Conservation (phyloP, 2,888 invertebrate genomes). For the Melieria omissa region DNA sequence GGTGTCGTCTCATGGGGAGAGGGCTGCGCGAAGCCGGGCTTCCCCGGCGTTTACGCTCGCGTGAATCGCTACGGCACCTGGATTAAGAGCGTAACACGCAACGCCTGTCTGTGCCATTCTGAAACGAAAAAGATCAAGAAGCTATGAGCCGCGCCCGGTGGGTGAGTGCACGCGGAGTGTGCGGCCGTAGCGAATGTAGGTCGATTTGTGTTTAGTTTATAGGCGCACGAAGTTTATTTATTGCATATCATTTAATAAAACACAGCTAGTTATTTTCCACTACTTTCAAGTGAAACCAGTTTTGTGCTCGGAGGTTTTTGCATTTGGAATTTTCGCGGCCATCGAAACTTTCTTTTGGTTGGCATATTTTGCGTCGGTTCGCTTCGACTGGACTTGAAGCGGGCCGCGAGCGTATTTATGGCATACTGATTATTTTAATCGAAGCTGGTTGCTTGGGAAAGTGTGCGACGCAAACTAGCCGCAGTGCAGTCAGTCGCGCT, state of each 20-base stretch:
- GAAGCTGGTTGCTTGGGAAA: constrained; percentile 31
- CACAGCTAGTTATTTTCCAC: not conserved
- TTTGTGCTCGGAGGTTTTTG: not conserved
- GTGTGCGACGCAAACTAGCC: constrained; percentile 3
- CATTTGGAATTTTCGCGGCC: not conserved
- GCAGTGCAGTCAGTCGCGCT: constrained; percentile 15
- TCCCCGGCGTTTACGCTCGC: constrained; percentile 84
- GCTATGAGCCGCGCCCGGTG: constrained; percentile 12
- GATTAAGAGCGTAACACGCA: constrained; percentile 75
- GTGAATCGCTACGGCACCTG: constrained; percentile 80
- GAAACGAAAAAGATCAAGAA: constrained; percentile 64
- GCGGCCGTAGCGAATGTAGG: not conserved
- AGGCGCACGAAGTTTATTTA: constrained; percentile 32
- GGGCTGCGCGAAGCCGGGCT: constrained; percentile 70
- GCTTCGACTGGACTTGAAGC: constrained; percentile 31
- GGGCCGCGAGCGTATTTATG: constrained; percentile 14
- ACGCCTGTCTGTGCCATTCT: constrained; percentile 75
- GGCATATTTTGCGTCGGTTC: constrained; percentile 11
- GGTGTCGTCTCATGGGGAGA: constrained; percentile 77
- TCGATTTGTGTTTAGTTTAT: constrained; percentile 7
- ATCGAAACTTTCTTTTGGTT: constrained; percentile 18
- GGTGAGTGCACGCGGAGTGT: not conserved
- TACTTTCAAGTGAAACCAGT: constrained; percentile 1
- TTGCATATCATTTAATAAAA: constrained; percentile 24
- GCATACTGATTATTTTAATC: constrained; percentile 28